Conservation (phyloP, 2,888 invertebrate genomes). For the Epinotia demarniana region DNA sequence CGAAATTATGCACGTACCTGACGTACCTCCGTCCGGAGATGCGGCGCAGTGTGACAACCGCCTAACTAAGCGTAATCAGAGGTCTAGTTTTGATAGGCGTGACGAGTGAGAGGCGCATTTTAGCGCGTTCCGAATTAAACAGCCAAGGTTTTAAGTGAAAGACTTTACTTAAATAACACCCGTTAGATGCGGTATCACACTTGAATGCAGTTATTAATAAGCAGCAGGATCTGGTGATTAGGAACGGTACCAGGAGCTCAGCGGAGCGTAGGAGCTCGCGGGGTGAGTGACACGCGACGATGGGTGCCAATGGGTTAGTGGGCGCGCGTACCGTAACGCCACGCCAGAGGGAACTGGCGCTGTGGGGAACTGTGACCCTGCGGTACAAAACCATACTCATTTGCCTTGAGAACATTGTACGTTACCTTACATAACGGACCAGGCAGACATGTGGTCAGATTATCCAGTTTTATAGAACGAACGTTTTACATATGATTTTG, state of each 20-base stretch:
- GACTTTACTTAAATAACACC: not conserved
- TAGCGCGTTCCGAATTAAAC: no score
- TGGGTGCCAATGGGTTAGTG: conserved; percentile 45
- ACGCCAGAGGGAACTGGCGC: conserved; percentile 21
- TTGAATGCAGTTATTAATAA: not conserved
- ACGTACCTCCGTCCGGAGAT: no score
- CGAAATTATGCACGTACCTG: no score
- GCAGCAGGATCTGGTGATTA: not conserved
- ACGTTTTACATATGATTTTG: conserved; percentile 2
- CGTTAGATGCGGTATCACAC: not conserved
- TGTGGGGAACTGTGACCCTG: conserved; percentile 35
- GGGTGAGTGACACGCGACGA: conserved; percentile 42
- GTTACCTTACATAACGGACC: not conserved
- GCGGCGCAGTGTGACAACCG: no score
- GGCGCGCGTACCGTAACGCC: conserved; percentile 39
- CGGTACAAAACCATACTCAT: conserved; percentile 6
- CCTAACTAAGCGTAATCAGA: no score
- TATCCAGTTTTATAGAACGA: not conserved
- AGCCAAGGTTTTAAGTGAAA: no score
- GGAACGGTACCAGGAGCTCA: conserved; percentile 22
- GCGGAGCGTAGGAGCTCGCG: conserved; percentile 1
- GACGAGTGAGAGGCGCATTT: no score
- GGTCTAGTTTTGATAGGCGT: no score
- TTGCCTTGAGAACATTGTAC: conserved; percentile 16
- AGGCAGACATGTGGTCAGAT: not conserved